These are phyloP conservation scores for Alsophila aescularia DNA, from an alignment of 2,888 invertebrate species.

Conservation along the genomic window DNA sequence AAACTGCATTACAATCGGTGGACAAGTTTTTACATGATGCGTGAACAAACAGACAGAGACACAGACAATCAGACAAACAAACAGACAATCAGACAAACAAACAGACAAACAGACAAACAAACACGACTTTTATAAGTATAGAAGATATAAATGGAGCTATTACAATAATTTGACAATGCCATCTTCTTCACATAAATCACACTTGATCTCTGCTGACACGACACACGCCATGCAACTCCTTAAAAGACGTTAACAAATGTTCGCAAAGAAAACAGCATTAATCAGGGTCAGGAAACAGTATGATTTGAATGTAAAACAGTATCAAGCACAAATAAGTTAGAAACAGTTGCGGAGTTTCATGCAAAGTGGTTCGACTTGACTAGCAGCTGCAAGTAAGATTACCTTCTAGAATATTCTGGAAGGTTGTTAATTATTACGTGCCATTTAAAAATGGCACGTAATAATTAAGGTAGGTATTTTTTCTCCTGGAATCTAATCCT, in stretches of 20 bases:
- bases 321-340: slow-evolving; percentile 3
- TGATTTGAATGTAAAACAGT: slow-evolving; percentile 82
- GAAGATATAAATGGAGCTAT: background rate
- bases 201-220: slow-evolving; percentile 38
- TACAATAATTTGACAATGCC: slow-evolving; percentile 3
- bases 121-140: background rate
- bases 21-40: too few species aligned
- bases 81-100: too few species aligned
- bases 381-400: too few species aligned
- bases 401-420: too few species aligned
- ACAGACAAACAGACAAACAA: background rate
- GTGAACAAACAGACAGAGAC: too few species aligned
- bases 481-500: too few species aligned
- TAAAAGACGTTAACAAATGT: slow-evolving; percentile 71
- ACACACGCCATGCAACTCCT: slow-evolving; percentile 43
- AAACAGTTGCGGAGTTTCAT: slow-evolving; percentile 28
- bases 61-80: too few species aligned
- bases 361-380: too few species aligned
- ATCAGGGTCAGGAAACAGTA: slow-evolving; percentile 79
- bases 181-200: slow-evolving; percentile 27
- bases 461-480: too few species aligned
- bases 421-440: too few species aligned
- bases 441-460: too few species aligned
- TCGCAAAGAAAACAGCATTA: slow-evolving; percentile 78
- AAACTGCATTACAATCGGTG: too few species aligned